Evolutionary conservation across 2,113 vertebrate species (phyloP), one percentile per base, ranked within the genome.

Genomic region (Brachyhypopomus occidentalis): DNA sequence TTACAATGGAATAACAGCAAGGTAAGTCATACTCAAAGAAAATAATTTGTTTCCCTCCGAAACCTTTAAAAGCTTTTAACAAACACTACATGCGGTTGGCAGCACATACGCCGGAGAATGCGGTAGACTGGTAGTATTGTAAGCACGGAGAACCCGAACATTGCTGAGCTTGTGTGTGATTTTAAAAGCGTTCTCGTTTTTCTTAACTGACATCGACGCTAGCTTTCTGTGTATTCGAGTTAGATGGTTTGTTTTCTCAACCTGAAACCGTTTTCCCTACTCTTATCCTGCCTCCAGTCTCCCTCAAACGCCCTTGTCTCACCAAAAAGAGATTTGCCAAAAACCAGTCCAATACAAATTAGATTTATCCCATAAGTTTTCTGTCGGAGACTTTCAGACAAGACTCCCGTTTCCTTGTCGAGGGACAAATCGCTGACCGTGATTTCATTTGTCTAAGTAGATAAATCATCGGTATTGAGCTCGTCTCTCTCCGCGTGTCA

Each of bases 361-460:
- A 86, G 52, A 90, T 93, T 94, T 93, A 62, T 83, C 78, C 66
- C 82, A 88, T 91, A 84, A 84, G 88, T 66, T 84, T 81, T 75
- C 48, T n/a, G 62, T 75, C 55, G 58, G 63, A 60, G 72, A 70
- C 77, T 79, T 75, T 79, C 62, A 75, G 79, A 81, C 71, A n/a
- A 48, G 72, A 58, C 82, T 55, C 11, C 34, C 38, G 71, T 78
- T 77, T 77, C 79, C 81, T 86, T 94, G 95, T 93, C 66, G 86
- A 79, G 90, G 85, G 85, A 88, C 48, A 72, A 90, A 92, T 88
- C 90, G 83, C 85, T 91, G 91, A 90, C 90, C 90, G 86, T 95
- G 93, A 94, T 95, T 95, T 94, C 88, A 91, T 95, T 92, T 94
- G 93, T 94, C 93, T 93, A 93, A 94, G 90, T 87, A 95, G 92